Evolutionary conservation across 2,888 invertebrate genomes (phyloP), one percentile per base, ranked within the genome.

Genomic region (Apamea anceps): DNA sequence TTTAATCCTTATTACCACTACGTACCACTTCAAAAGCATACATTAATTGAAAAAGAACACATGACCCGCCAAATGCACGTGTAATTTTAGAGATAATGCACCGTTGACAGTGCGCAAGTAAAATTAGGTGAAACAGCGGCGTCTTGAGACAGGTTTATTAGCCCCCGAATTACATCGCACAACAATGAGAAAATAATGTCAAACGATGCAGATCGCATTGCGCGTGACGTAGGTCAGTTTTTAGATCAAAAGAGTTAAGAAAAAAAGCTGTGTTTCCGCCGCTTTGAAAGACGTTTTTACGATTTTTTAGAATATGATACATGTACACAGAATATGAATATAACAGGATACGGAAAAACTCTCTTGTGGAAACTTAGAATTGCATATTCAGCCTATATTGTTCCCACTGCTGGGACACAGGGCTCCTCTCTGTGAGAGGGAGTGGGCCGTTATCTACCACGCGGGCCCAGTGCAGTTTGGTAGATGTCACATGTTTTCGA

Each of bases 211-310:
- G 15, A 82, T 81, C 25, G 60, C 28, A 67, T 70, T 68, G 60
- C 54, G 54, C 62, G 78, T 88, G 86, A 70, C 81, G 73, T 82
- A 89, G 88, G 88, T 88, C 89, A 88, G 88, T 82, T 79, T 79
- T 68, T 75, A 84, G 84, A 88, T 87, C 84, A 88, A 88, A 87
- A 62, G 72, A 77, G n/a, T 67, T 37, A 21, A 51, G n/a, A 65
- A 45, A 82, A 67, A 70, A 37, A 15, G 1, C 2, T 15, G 13
- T 15, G 13, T 80, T 77, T 63, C 60, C 62, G 71, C 65, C 72
- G 57, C 86, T 66, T 74, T 77, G 74, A 66, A 75, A 68, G 32
- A 72, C 0, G 15, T 28, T 62, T 82, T 67, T 37, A 77, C 0
- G 57, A 74, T 63, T 37, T 71, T 73, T 66, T 51, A 2, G 15